These are phyloP conservation scores for Trachelus stipa DNA, from an alignment of 2,888 invertebrate genomes.

Conservation along the genomic window DNA sequence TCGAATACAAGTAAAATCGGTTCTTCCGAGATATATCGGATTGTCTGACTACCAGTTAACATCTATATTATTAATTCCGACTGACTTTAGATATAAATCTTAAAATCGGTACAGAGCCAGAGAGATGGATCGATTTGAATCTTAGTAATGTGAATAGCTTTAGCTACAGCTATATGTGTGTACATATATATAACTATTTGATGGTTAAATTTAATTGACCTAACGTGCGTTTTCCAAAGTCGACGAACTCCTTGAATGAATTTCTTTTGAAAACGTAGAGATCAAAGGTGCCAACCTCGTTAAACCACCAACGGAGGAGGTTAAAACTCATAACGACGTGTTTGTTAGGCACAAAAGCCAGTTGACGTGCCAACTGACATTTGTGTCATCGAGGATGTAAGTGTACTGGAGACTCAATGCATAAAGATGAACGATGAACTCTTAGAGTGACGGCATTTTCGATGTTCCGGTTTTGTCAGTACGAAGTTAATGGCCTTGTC, in stretches of 20 bases:
- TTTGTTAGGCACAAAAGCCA: constrained; percentile 1
- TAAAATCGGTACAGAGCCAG: neutral
- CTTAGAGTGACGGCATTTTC: neutral
- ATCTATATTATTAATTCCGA: neutral
- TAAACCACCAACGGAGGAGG: constrained; percentile 4
- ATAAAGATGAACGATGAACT: neutral
- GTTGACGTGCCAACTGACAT: neutral
- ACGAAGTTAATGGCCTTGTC: neutral
- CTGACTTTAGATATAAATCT: neutral
- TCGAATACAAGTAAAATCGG: neutral
- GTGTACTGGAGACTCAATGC: neutral
- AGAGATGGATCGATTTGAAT: neutral
- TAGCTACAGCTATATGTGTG: neutral
- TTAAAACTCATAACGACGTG: neutral
- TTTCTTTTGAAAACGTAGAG: neutral
- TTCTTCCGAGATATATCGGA: neutral
- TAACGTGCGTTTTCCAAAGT: neutral
- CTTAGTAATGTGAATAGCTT: neutral
- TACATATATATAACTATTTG: no score
- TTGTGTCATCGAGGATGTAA: constrained; percentile 1
- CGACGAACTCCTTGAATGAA: neutral
- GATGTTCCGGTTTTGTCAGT: neutral
- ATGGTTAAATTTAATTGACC: neutral
- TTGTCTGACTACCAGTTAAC: neutral
- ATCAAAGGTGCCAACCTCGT: neutral